These are phyloP conservation scores for Philopedon plagiatum DNA, from an alignment of 2,888 invertebrate genomes.

Conservation along the genomic window DNA sequence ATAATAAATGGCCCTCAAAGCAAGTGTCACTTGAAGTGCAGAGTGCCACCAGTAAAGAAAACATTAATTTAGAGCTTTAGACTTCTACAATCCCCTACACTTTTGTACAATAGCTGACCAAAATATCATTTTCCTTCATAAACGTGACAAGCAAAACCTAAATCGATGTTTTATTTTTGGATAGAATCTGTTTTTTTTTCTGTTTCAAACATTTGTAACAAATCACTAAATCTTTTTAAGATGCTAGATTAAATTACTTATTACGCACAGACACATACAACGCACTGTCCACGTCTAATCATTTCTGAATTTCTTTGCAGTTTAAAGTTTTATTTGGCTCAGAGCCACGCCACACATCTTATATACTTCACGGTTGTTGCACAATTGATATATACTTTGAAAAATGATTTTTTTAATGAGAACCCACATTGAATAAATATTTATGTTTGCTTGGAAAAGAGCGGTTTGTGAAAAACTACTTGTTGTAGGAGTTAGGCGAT, in stretches of 20 bases:
- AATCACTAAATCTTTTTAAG: background rate
- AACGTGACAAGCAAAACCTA: no score
- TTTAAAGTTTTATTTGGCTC: background rate
- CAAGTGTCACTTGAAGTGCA: no score
- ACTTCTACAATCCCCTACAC: no score
- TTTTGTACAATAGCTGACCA: no score
- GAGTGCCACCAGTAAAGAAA: no score
- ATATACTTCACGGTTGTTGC: background rate
- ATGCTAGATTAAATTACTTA: background rate
- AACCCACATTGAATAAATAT: no score
- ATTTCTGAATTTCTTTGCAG: background rate
- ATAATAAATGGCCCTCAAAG: no score
- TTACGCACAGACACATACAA: background rate
- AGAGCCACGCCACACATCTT: background rate
- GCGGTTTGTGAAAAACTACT: no score
- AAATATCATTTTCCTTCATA: no score
- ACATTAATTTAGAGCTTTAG: no score
- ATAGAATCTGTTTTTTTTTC: background rate
- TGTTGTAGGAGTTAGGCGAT: no score
- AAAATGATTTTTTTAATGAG: background rate
- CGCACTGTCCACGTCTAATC: constrained; percentile 7
- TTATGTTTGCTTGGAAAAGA: background rate
- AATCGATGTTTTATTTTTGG: no score
- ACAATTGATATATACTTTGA: background rate
- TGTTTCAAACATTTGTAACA: background rate